Evolutionary conservation across 2,797 vertebrate genomes (phyloP).

Genomic region (Anguilla megastoma): DNA sequence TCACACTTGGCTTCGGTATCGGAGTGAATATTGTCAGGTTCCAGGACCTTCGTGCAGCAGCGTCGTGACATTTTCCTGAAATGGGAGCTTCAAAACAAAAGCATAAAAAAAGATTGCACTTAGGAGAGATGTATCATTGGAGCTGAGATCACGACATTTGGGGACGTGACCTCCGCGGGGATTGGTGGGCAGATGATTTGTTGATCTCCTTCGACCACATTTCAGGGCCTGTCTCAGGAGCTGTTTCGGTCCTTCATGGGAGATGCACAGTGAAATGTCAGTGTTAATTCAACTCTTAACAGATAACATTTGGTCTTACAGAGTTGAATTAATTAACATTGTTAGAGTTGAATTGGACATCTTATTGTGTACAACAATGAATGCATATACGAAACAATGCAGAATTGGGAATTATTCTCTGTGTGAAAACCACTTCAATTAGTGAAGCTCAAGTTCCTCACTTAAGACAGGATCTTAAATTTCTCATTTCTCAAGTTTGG

Average conservation of each 20-base stretch:
- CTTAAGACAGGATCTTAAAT: not conserved
- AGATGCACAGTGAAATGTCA: not conserved
- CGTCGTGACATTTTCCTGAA: slow-evolving; percentile 19
- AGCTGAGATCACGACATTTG: slow-evolving; percentile 18
- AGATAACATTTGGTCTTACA: not conserved
- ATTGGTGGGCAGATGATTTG: not conserved
- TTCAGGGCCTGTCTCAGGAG: not conserved
- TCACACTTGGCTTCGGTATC: not conserved
- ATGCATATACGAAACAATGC: not conserved
- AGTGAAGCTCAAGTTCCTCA: not conserved
- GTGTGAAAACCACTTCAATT: not conserved
- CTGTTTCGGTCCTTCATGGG: not conserved
- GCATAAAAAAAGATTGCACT: slow-evolving; percentile 18
- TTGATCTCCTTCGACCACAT: not conserved
- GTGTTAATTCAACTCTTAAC: too few relatives aligned
- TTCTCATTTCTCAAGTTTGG: not conserved
- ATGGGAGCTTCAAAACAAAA: not conserved
- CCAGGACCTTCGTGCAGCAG: slow-evolving; percentile 5
- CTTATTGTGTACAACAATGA: not conserved
- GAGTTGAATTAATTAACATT: too few relatives aligned
- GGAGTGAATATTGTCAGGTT: slow-evolving; percentile 19
- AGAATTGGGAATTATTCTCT: not conserved
- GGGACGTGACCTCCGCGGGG: not conserved
- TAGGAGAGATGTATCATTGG: slow-evolving; percentile 12
- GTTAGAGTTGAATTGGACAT: too few relatives aligned